Base-by-base conservation (phyloP, 2,888 invertebrate species). In the Epirrita christyi region DNA sequence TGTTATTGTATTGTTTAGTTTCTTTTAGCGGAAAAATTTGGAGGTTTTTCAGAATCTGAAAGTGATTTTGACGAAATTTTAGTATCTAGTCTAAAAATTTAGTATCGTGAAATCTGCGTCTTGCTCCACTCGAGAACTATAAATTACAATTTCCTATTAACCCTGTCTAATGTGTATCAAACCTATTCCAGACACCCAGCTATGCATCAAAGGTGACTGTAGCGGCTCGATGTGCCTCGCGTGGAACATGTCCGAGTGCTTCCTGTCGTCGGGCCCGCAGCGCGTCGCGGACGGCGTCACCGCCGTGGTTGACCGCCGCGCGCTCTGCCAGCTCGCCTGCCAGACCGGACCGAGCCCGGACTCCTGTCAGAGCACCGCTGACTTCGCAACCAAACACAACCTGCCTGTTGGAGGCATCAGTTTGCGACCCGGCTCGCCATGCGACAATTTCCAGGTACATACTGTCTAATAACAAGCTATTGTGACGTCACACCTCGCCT, bases 241-340 rank as follows among this genome's bases (percentile, higher is more conserved):
- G 76, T 98, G 98, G 95, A 96, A 97, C 81, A 95, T 99, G 93
- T 95, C 96, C 50, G 98, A 99, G 82, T 99, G 99, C 82, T 99
- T 99, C 92, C 93, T 98, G 49, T 97, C 98, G 6, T 96, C 97
- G 29, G 93, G 94, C 67, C 95, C 95, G 47, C 93, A 94, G 69
- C 94, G 94, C 55, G 64, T 75, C 6, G 84, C 87, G 11, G 90
- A 86, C 65, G 90, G 89, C 14, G 89, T 88, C 41, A 83, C 83
- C 1, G 86, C 89, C 6, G 95, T 96, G 62, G 95, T 95, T 55
- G 94, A 97, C 86, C 95, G 97, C 72, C 93, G 97, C 63, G 95
- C 96, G 78, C 93, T 99, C 55, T 99, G 99, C 92, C 98, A 98
- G 86, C 93, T 99, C 65, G 99, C 99, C n/a, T 99, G 99, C 84